Conservation (phyloP, 2,888 invertebrate species). For the Epinotia demarniana region DNA sequence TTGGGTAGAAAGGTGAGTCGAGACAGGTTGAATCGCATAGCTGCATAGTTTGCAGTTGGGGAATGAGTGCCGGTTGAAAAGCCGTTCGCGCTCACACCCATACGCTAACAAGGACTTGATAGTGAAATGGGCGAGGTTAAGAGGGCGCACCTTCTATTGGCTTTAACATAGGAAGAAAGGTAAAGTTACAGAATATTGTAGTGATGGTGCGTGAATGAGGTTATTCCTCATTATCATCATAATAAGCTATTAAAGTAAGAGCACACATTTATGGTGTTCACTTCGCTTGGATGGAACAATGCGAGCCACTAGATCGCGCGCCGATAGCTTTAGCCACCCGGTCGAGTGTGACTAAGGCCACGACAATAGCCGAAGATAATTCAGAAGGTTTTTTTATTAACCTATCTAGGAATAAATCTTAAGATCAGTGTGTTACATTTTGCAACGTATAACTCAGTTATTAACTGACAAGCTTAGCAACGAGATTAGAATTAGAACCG, state of each 20-base stretch:
- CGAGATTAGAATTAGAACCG: no score
- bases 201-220: no score
- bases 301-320: slow-evolving; percentile 19
- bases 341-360: slow-evolving; percentile 22
- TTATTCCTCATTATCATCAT: not conserved
- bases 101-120: no score
- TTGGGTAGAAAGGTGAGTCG: no score
- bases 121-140: no score
- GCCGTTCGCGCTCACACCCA: no score
- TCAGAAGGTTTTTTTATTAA: slow-evolving; percentile 14
- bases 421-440: not conserved
- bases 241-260: slow-evolving; percentile 17
- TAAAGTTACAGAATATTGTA: not conserved
- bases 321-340: slow-evolving; percentile 22
- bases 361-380: slow-evolving; percentile 18
- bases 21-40: no score
- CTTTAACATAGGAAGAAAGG: no score
- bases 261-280: slow-evolving; percentile 18
- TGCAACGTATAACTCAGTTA: no score
- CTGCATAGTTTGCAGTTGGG: no score
- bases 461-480: not conserved
- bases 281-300: slow-evolving; percentile 25
- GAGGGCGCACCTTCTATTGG: not conserved
- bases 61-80: no score
- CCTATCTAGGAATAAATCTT: not conserved